Conservation (phyloP, 2,888 invertebrate species). For the Carterocephalus palaemon region DNA sequence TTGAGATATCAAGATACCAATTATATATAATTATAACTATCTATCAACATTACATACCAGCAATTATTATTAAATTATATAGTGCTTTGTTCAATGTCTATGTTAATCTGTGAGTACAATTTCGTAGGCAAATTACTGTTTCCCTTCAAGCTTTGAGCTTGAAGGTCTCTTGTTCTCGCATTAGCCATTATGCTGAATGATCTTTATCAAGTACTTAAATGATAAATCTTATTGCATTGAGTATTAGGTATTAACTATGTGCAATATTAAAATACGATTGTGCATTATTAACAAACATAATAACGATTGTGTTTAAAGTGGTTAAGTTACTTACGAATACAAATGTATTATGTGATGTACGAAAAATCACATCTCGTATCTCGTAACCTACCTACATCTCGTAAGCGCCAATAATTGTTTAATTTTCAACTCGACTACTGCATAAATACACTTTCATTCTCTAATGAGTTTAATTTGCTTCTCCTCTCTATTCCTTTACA, state of each 20-base stretch:
- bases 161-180: conserved; percentile 35
- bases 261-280: not conserved
- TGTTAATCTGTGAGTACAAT: conserved; percentile 41
- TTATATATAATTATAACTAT: conserved; percentile 49
- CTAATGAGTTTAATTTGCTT: conserved; percentile 14
- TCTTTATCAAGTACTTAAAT: conserved; percentile 20
- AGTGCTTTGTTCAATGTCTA: conserved; percentile 48
- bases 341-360: no score
- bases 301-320: no score
- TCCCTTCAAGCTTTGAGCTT: conserved; percentile 39
- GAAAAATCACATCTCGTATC: no score
- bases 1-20: conserved; percentile 41
- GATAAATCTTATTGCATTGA: conserved; percentile 16
- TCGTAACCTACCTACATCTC: no score
- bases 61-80: conserved; percentile 50
- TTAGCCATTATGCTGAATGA: conserved; percentile 33
- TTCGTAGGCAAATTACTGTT: conserved; percentile 48
- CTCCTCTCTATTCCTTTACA: conserved; percentile 26
- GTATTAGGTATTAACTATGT: conserved; percentile 1
- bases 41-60: conserved; percentile 41
- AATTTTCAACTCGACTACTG: not conserved
- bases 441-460: conserved; percentile 11
- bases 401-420: no score
- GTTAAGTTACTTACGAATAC: no score
- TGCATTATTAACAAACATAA: no score